Conservation (phyloP, 2,113 vertebrate species). For the Anhinga rufa region DNA sequence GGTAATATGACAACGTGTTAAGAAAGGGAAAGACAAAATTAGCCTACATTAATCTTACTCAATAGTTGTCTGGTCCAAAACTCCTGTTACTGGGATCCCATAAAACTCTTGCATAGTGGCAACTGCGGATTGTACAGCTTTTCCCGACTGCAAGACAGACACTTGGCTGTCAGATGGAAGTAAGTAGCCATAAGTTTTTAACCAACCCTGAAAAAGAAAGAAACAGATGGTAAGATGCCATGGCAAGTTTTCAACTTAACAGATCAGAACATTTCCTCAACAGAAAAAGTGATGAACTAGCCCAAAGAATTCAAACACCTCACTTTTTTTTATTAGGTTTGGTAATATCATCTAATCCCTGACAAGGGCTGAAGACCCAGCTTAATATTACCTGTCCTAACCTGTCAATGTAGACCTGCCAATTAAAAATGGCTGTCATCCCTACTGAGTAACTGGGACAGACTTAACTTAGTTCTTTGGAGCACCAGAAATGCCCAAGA, state of each 20-base stretch:
- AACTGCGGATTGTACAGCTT: conserved; percentile 85
- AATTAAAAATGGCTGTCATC: not conserved
- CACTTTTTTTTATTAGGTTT: not conserved
- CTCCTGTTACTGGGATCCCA: conserved; percentile 85
- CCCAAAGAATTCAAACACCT: not conserved
- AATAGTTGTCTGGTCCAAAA: conserved; percentile 84
- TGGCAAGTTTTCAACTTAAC: not conserved
- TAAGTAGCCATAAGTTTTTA: conserved; percentile 89
- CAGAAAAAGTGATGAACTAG: not conserved
- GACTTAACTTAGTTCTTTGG: not conserved
- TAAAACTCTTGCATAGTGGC: conserved; percentile 90
- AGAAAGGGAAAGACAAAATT: not conserved
- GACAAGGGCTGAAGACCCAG: not conserved
- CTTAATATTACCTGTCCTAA: not conserved
- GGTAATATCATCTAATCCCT: not conserved
- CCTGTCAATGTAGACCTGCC: not conserved
- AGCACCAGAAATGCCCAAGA: not conserved
- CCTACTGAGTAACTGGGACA: not conserved
- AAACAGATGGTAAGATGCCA: conserved; percentile 23
- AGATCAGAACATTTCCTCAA: not conserved
- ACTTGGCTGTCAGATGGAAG: conserved; percentile 81
- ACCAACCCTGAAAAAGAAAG: conserved; percentile 78
- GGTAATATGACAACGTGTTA: not conserved
- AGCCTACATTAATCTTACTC: conserved; percentile 74
- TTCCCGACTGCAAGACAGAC: conserved; percentile 81